Evolutionary conservation across 2,797 vertebrate species (phyloP), one percentile per base, ranked within the genome.

Genomic region (Odontamblyopus rebecca): DNA sequence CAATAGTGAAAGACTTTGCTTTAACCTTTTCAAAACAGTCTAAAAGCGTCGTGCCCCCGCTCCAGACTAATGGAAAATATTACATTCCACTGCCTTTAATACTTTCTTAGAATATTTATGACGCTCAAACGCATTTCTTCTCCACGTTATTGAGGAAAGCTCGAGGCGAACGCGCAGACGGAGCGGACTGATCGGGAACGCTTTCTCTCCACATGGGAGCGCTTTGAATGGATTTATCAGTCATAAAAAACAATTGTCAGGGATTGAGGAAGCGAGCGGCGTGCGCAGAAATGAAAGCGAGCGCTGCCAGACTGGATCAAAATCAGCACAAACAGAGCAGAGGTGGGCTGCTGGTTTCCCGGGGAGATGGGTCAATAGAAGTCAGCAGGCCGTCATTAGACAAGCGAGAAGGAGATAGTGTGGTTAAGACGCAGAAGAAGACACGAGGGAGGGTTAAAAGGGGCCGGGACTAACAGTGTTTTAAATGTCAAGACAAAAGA

Each of bases 201-300:
- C 76, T 83, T 76, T 78, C 68, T 84, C 80, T 81, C 80, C 65
- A 80, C 81, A 72, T 69, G 71, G 71, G 77, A 78, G 81, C 80
- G 75, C 73, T 81, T 86, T 80, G 84, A 90, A 90, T 78, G 76
- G 82, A 88, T 92, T 89, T 82, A 89, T 85, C 77, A 77, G 78
- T 87, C 87, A 85, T 86, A 86, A 87, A 67, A 88, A 81, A 80
- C 78, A 78, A 88, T 83, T 78, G 75, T 70, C 63, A 79, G 73
- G 67, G 87, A 69, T 16, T 15, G 72, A 13, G 73, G 68, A 88
- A 68, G 72, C 23, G 23, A 12, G 71, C 23, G 18, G 15, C 1
- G 38, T 16, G 51, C 60, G 57, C 56, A 77, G 76, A 80, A 86
- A 88, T 78, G 77, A 78, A 77, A 82, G 54, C 5, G 23, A 3